Conservation (phyloP, 2,888 invertebrate genomes). For the Mylabris sibirica region DNA sequence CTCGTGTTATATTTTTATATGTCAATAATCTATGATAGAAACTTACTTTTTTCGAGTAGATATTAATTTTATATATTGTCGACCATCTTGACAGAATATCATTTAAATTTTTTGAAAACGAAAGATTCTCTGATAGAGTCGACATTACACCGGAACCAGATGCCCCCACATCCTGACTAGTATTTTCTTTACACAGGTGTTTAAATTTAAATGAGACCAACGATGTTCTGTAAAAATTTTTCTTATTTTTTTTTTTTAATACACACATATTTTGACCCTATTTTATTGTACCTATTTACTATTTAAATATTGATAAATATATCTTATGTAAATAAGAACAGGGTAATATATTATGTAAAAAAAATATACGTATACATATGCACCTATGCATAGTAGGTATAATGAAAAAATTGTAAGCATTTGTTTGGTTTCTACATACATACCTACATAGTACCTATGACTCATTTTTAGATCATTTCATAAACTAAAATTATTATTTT, state of each 20-base stretch:
- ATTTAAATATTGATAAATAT: conserved; percentile 7
- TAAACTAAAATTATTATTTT: not conserved
- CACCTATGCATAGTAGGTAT: no score
- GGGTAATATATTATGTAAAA: not conserved
- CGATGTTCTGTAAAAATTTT: not conserved
- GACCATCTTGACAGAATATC: no score
- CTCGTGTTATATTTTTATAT: no score
- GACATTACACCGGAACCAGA: conserved; percentile 7
- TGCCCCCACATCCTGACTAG: conserved; percentile 12
- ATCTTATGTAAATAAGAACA: conserved; percentile 1
- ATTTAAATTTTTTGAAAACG: not conserved
- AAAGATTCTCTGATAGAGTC: not conserved
- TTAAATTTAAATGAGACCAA: conserved; percentile 11
- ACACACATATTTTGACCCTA: not conserved
- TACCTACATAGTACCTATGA: not conserved
- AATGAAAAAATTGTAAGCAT: not conserved
- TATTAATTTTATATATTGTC: no score
- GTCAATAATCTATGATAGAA: no score
- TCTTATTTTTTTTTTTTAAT: not conserved
- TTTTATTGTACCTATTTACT: no score
- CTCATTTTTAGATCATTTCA: conserved; percentile 3
- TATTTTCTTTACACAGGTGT: conserved; percentile 14
- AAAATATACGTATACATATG: not conserved
- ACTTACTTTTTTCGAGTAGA: no score
- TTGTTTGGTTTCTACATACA: not conserved